Base-by-base conservation (phyloP, 2,888 invertebrate genomes). In the Caenorhabditis sp. region DNA sequence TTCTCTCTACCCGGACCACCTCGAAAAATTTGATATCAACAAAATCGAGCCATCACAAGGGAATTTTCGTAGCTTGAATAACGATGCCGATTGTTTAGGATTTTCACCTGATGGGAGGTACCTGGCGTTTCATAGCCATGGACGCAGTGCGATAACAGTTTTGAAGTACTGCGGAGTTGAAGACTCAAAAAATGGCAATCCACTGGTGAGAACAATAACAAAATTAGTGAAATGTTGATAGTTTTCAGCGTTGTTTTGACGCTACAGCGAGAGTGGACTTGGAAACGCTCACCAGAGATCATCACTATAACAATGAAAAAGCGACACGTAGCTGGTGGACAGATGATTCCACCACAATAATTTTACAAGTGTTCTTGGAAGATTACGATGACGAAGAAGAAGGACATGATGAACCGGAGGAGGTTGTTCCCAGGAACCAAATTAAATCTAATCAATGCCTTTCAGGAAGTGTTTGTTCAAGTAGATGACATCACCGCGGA, bases 71-170 rank as follows among this genome's bases (percentile, higher is more conserved):
- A 38, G 38, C 12, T 64, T 74, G 38, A 8, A 19, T 19, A 31
- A 14, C 3, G 6, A 26, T 10, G 56, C 59, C 0, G 44, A 59
- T 12, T 76, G 75, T 28, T 47, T 79, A 12, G 79, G 79, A 12
- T 79, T 79, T 14, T 79, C 79, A 6, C 79, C 79, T 6, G 63
- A 79, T 47, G 79, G 79, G 1, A 51, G 19, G 19, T 64, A 58
- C 8, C 12, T 79, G 8, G 79, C 70, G 0, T 79, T 79, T 56
- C 70, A 70, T 16, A 79, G 64, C 16, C 63, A 72, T 47, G 54
- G n/a, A 1, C 19, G 22, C 19, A 35, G 63, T 28, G 41, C 56
- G 5, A 44, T 79, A 8, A 35, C 79, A 7, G 19, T 79, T 5
- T 14, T 70, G 8, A 38, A 24, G 5, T 79, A 79, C 35, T 31